phyloP scores from a whole-genome alignment of 2,888 invertebrate genomes.

The Piscicola geometra region DNA sequence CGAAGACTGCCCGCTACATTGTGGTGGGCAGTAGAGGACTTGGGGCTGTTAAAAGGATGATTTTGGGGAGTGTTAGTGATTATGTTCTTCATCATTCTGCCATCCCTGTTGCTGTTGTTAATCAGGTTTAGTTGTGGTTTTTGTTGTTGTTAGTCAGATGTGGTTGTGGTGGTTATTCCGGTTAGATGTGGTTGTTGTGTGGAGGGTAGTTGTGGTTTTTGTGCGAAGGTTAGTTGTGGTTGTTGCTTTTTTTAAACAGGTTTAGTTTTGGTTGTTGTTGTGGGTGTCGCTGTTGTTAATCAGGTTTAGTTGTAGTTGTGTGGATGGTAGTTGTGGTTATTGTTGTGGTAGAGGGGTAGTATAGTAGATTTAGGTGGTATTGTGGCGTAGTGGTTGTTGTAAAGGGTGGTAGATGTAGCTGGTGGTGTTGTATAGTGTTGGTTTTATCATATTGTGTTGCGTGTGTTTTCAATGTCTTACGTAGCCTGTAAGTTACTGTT shows the following conservation, averaged over 20 bases:
- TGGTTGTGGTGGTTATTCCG: no score
- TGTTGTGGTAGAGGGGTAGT: no score
- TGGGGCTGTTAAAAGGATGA: conserved; percentile 26
- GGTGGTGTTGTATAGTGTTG: no score
- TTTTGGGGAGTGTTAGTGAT: conserved; percentile 33
- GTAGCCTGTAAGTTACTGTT: no score
- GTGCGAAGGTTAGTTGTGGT: background rate
- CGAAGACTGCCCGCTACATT: background rate
- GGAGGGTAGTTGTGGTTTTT: background rate
- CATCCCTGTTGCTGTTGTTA: conserved; percentile 30
- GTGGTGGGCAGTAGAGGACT: conserved; percentile 31
- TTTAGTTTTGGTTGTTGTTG: conserved; percentile 13
- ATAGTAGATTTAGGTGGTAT: no score
- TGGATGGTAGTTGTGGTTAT: background rate
- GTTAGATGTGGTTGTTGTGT: background rate
- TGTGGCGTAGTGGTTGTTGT: background rate
- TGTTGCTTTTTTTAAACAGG: background rate
- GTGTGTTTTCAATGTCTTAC: no score
- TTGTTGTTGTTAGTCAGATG: no score
- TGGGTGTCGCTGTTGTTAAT: background rate
- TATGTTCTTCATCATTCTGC: conserved; percentile 34
- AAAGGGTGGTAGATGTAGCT: no score
- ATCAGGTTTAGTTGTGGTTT: background rate
- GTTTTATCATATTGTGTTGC: no score
- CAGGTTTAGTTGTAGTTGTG: conserved; percentile 5